Evolutionary conservation across 1,140 invertebrate genomes (phyloP), one percentile per base, ranked within the genome.

Genomic region (Hylaeus volcanicus): DNA sequence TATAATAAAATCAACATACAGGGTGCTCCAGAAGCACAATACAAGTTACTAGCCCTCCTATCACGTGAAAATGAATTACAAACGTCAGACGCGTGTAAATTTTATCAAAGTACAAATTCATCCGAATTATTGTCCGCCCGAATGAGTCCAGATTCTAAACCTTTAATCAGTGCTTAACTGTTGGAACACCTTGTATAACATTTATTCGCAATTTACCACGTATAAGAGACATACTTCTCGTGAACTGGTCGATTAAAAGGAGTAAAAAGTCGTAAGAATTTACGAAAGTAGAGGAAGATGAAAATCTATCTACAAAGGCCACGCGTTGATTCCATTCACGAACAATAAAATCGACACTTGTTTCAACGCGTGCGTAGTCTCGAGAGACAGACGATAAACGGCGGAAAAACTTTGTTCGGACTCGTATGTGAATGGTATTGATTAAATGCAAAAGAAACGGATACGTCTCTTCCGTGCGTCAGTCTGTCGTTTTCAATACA

Each of bases 261-360:
- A 78, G 41, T 65, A 63, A 45, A 73, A 69, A 61, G 43, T 79
- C 45, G 39, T 55, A 83, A 74, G 68, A 71, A 37, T 61, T 58
- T 73, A 82, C 61, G 78, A 76, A 83, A 74, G 83, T 79, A 79
- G 77, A 68, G 72, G 69, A 83, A 76, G 77, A 86, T 83, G 58
- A 74, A 78, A 81, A 79, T 86, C 66, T 87, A 85, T 83, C 85
- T 85, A 87, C 81, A 88, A 73, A 88, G 78, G 82, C 83, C 80
- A 78, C 77, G 12, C 74, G 43, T 70, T 80, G 78, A 75, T 79
- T 60, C 68, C 69, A 63, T 70, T 70, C 39, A 74, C 15, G 51
- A 41, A 74, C 58, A 79, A 69, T 68, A 51, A 73, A 74, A 72
- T 61, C 64, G 64, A 68, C 37, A 60, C 48, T 60, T 61, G 60